These are phyloP conservation scores for Hymenopus coronatus DNA, from an alignment of 2,888 invertebrate species.

Conservation along the genomic window DNA sequence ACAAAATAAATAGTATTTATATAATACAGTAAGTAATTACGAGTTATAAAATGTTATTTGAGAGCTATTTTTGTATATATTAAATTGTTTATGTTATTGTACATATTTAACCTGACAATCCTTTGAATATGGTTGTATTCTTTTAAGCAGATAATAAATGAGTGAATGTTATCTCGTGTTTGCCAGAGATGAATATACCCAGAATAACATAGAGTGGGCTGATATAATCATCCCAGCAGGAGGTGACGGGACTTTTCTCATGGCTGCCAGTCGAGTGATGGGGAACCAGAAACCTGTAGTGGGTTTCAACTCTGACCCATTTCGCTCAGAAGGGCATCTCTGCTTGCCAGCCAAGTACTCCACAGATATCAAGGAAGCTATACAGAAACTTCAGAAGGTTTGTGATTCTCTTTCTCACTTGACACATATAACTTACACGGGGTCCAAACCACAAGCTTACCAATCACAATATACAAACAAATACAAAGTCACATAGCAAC, in stretches of 20 bases:
- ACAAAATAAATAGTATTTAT: too few species aligned
- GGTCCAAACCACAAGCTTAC: too few species aligned
- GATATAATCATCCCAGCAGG: conserved; percentile 86
- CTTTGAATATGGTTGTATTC: too few species aligned
- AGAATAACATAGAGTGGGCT: conserved; percentile 80
- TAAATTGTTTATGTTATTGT: too few species aligned
- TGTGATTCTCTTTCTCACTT: conserved; percentile 32
- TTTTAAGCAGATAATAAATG: too few species aligned
- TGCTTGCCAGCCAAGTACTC: conserved; percentile 87
- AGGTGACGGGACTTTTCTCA: conserved; percentile 95
- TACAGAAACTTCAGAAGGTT: conserved; percentile 74
- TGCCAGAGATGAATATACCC: conserved; percentile 56
- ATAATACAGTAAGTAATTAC: too few species aligned
- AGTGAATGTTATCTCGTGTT: background rate
- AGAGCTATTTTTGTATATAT: too few species aligned
- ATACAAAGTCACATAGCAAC: too few species aligned
- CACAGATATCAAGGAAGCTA: conserved; percentile 71
- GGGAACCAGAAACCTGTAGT: conserved; percentile 84
- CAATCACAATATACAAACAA: too few species aligned
- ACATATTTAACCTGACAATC: too few species aligned
- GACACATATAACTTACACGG: too few species aligned
- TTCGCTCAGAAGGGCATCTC: conserved; percentile 88
- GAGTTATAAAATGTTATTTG: too few species aligned
- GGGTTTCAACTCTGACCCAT: conserved; percentile 95
- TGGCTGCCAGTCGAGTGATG: conserved; percentile 82